phyloP scores from a whole-genome alignment of 2,888 invertebrate species.

The Catocala nupta region DNA sequence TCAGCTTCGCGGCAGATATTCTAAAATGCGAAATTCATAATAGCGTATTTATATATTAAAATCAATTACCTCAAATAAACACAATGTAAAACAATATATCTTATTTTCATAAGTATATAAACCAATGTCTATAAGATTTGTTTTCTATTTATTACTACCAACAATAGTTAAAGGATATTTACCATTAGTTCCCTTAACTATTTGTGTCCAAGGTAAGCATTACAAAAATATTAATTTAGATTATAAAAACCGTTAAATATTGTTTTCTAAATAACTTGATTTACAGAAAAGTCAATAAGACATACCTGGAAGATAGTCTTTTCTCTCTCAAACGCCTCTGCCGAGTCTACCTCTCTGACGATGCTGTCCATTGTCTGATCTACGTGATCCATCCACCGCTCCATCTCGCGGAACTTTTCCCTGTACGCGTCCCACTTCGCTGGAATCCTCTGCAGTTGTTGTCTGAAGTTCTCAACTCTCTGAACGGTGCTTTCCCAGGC shows the following conservation, averaged over 20 bases:
- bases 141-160: no score
- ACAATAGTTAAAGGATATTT: constrained; percentile 56
- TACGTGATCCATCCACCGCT: constrained; percentile 96
- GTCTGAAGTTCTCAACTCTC: constrained; percentile 90
- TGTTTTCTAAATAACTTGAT: not conserved
- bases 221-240: constrained; percentile 27
- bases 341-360: constrained; percentile 93
- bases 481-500: constrained; percentile 92
- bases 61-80: no score
- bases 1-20: constrained; percentile 96
- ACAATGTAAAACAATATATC: no score
- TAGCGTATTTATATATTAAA: no score
- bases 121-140: no score
- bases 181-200: constrained; percentile 85
- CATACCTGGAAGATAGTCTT: constrained; percentile 96
- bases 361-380: constrained; percentile 94
- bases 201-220: constrained; percentile 61
- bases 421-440: constrained; percentile 96
- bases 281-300: not conserved
- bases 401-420: constrained; percentile 93
- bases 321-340: constrained; percentile 96
- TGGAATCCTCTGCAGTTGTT: constrained; percentile 92
- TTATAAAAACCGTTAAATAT: not conserved
- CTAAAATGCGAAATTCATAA: constrained; percentile 75
- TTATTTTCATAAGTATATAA: no score